Base-by-base conservation (phyloP, 2,797 vertebrate genomes). In the Mormyrops attenuatus region DNA sequence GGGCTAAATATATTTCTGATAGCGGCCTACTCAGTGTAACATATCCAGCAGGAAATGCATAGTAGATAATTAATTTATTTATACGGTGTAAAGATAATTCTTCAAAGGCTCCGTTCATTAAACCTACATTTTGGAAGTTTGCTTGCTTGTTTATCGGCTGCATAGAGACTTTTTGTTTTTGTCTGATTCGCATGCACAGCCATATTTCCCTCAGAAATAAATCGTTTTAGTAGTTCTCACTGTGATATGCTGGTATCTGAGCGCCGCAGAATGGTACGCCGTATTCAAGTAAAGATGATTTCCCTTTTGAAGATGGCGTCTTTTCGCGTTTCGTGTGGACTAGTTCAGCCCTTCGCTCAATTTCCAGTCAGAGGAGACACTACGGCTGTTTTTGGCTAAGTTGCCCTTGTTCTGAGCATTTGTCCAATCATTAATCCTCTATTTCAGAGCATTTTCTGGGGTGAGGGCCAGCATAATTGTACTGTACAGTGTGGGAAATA, bases 151-250 rank as follows among this genome's bases (percentile, higher is more conserved):
- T 82, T 80, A 80, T 44, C 17, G 17, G 13, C 34, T 20, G 15
- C 34, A 30, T 9, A 80, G 34, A n/a, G 55, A 8, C 17, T 80
- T n/a, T n/a, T 15, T 17, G n/a, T 47, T 41, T 82, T 47, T n/a
- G 20, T 47, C 17, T n/a, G 3, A 82, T 47, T 41, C 77, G n/a
- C 17, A 82, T 7, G 41, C 38, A 47, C 41, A 1, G 38, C 34
- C 77, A 82, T n/a, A 82, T 47, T 47, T 41, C 77, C 77, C 77
- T n/a, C 77, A 41, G 41, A 82, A 82, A 82, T 82, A n/a, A 82
- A 82, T 82, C 5, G 6, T 41, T 47, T 47, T 44, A 47, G 17
- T 82, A 47, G 47, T 82, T 20, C 77, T 44, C 38, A 44, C 77
- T 20, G 38, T 47, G 41, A 82, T 82, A 44, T 47, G 20, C 77